A percentile compares a stretch with the other conserved stretches of the same genome.
phyloP scores from a whole-genome alignment of 1,140 invertebrate genomes.

The Papilio helenus region DNA sequence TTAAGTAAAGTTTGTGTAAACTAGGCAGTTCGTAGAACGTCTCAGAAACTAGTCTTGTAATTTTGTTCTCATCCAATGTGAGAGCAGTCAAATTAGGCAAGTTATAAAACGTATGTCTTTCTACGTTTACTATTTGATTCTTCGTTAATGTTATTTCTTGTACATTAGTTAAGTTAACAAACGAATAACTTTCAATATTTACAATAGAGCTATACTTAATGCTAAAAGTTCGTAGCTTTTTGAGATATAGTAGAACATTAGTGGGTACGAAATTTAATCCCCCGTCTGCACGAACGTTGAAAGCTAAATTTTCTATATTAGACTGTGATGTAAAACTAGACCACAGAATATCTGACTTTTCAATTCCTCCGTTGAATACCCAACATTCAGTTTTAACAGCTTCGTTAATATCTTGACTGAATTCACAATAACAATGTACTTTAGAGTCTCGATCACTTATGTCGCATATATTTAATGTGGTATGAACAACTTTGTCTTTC shows the following conservation, averaged over 20 bases:
- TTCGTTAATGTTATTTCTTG: conserved; percentile 87
- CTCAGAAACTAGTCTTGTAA: conserved; percentile 87
- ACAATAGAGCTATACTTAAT: conserved; percentile 88
- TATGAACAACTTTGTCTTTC: conserved; percentile 67
- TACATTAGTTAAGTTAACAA: conserved; percentile 87
- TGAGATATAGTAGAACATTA: conserved; percentile 85
- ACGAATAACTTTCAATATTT: conserved; percentile 86
- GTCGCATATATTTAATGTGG: conserved; percentile 76
- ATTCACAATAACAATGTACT: conserved; percentile 81
- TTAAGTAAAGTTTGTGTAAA: conserved; percentile 87
- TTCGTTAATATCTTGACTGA: conserved; percentile 74
- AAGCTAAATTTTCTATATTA: conserved; percentile 86
- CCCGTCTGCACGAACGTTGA: conserved; percentile 87
- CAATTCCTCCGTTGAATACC: conserved; percentile 86
- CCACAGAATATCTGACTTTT: conserved; percentile 87
- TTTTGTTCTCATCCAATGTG: conserved; percentile 88
- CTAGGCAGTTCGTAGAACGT: conserved; percentile 88
- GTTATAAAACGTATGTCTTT: conserved; percentile 87
- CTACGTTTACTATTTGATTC: conserved; percentile 86
- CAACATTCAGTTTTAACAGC: conserved; percentile 84
- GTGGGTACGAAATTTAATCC: conserved; percentile 87
- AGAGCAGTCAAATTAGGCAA: conserved; percentile 86
- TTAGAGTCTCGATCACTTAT: conserved; percentile 78
- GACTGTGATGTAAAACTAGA: conserved; percentile 88
- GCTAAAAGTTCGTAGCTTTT: conserved; percentile 85